Evolutionary conservation across 2,888 invertebrate genomes (phyloP).

Genomic region (Agrochola lychnidis): DNA sequence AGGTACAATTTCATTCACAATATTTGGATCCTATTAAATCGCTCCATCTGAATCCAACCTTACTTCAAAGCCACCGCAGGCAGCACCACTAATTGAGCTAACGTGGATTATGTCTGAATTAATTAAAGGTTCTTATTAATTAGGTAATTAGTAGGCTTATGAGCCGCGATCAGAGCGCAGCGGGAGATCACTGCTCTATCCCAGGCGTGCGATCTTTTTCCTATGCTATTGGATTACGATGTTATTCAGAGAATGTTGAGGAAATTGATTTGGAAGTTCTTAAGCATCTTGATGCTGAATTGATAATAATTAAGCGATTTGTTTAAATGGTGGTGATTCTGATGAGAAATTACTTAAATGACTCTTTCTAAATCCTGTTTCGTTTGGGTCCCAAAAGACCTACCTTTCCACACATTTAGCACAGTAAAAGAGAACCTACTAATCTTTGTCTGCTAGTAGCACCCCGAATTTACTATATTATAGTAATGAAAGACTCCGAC

Average conservation of each 20-base stretch:
- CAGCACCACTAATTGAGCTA: slow-evolving; percentile 48
- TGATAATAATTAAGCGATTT: slow-evolving; percentile 38
- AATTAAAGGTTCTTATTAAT: slow-evolving; percentile 55
- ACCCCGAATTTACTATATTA: not conserved
- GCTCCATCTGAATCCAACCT: slow-evolving; percentile 16
- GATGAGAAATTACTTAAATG: not conserved
- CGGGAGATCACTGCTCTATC: slow-evolving; percentile 44
- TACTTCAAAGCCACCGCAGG: slow-evolving; percentile 42
- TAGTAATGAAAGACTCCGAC: not conserved
- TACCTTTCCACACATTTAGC: not conserved
- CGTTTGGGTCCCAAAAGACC: not conserved
- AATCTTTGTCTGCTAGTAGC: no score
- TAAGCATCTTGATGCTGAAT: slow-evolving; percentile 22
- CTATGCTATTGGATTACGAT: slow-evolving; percentile 29
- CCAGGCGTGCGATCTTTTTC: slow-evolving; percentile 27
- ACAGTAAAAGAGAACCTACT: not conserved
- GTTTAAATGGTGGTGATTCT: not conserved
- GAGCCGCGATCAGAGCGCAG: slow-evolving; percentile 46
- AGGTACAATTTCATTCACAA: not conserved
- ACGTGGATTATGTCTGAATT: slow-evolving; percentile 58
- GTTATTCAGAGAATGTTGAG: slow-evolving; percentile 20
- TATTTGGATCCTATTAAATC: slow-evolving; percentile 7
- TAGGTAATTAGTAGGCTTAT: slow-evolving; percentile 49
- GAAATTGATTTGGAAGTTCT: slow-evolving; percentile 24
- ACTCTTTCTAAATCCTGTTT: not conserved